phyloP scores from a whole-genome alignment of 2,113 vertebrate genomes.

The Upupa epops region DNA sequence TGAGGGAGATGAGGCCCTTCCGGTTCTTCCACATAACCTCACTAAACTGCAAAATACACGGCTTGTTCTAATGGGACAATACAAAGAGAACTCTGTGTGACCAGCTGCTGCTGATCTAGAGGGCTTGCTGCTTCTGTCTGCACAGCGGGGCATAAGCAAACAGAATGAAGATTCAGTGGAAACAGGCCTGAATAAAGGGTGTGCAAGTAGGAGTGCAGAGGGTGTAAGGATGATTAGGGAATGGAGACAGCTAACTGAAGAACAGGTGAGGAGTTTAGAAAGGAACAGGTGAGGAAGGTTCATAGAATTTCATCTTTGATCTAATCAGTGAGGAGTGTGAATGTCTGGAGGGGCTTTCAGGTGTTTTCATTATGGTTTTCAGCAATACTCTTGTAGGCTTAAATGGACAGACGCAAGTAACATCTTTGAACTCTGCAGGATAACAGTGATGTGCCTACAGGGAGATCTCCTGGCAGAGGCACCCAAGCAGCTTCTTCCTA shows the following conservation, averaged over 20 bases:
- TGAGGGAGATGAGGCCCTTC: conserved; percentile 50
- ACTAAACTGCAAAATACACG: background rate
- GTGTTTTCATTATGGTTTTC: background rate
- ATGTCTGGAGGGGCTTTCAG: background rate
- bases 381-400: background rate
- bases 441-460: background rate
- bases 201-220: background rate
- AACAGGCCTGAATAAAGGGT: background rate
- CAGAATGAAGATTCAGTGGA: background rate
- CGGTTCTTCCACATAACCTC: conserved; percentile 10
- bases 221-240: background rate
- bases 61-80: background rate
- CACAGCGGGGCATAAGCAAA: background rate
- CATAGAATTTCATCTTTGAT: background rate
- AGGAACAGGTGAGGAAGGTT: background rate
- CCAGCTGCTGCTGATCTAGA: background rate
- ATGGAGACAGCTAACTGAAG: background rate
- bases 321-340: background rate
- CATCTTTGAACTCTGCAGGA: background rate
- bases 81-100: background rate
- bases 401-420: background rate
- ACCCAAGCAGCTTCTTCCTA: background rate
- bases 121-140: background rate
- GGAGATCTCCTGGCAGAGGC: background rate
- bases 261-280: background rate